These are phyloP conservation scores for Epizoanthus rinbou DNA, from an alignment of 92 coral and sea anemone species.

Conservation along the genomic window DNA sequence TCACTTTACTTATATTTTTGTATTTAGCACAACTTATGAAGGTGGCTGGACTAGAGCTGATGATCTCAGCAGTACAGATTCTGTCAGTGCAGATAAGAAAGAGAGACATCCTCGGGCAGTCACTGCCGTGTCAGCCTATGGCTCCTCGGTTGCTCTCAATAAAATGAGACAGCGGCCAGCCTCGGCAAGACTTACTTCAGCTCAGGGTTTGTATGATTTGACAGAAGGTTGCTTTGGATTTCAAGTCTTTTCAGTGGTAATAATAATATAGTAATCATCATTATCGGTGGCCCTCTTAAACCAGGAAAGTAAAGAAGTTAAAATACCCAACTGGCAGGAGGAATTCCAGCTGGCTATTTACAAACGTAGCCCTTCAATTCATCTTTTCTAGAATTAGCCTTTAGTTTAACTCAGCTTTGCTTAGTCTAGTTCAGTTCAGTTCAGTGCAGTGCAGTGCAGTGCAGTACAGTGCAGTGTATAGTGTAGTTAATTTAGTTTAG, in stretches of 20 bases:
- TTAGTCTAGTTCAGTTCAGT: neutral
- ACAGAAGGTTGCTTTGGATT: no score
- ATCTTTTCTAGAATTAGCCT: no score
- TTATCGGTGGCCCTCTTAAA: no score
- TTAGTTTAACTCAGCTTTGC: neutral
- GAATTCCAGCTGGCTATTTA: no score
- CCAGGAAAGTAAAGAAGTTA: no score
- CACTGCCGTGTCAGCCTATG: conserved; percentile 92
- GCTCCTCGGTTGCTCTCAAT: conserved; percentile 86
- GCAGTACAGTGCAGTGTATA: no score
- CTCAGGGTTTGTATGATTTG: conserved; percentile 62
- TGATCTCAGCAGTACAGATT: conserved; percentile 56
- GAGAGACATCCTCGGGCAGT: conserved; percentile 68
- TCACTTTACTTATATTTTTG: neutral
- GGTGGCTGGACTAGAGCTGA: conserved; percentile 56
- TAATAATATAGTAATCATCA: no score
- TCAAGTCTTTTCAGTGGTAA: no score
- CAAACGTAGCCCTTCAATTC: no score
- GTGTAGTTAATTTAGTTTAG: no score
- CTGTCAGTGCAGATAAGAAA: conserved; percentile 40
- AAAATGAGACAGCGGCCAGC: conserved; percentile 81
- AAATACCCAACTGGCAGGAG: no score
- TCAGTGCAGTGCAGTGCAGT: no score
- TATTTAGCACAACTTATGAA: conserved; percentile 31
- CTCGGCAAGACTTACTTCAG: conserved; percentile 69